These are phyloP conservation scores for Sericinus montela DNA, from an alignment of 2,888 invertebrate species.

Conservation along the genomic window DNA sequence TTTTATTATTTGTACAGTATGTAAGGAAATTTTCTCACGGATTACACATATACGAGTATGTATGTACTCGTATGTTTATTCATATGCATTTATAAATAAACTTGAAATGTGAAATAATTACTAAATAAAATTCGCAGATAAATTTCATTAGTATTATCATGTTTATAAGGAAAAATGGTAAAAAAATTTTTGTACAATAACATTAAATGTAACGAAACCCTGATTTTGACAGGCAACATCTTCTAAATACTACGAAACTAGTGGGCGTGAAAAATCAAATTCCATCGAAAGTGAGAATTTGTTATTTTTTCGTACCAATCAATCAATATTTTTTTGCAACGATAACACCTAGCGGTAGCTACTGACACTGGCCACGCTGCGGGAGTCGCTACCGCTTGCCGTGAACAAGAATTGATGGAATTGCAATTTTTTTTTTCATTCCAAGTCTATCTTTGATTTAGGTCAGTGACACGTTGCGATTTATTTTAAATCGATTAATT, in stretches of 20 bases:
- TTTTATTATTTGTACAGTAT: too few relatives aligned
- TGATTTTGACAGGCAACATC: conserved; percentile 4
- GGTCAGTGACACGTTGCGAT: conserved; percentile 28
- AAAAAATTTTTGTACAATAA: too few relatives aligned
- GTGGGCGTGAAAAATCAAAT: conserved; percentile 64
- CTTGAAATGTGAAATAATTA: too few relatives aligned
- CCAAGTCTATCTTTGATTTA: conserved; percentile 31
- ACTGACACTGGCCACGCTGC: conserved; percentile 42
- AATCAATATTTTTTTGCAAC: conserved; percentile 45
- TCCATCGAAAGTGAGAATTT: conserved; percentile 52
- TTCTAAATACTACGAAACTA: conserved; percentile 29
- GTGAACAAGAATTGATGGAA: conserved; percentile 40
- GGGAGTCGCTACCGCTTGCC: conserved; percentile 45
- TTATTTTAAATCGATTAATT: conserved; percentile 14
- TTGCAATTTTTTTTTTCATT: conserved; percentile 33
- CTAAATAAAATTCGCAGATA: too few relatives aligned
- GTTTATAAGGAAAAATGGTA: too few relatives aligned
- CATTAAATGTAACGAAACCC: too few relatives aligned
- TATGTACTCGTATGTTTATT: too few relatives aligned
- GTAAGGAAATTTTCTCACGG: too few relatives aligned
- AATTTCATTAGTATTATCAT: too few relatives aligned
- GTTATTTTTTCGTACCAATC: conserved; percentile 47
- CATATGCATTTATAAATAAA: too few relatives aligned
- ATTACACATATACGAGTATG: too few relatives aligned
- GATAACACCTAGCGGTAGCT: conserved; percentile 32